These are phyloP conservation scores for Hyphantria cunea DNA, from an alignment of 1,140 invertebrate genomes.

Conservation along the genomic window DNA sequence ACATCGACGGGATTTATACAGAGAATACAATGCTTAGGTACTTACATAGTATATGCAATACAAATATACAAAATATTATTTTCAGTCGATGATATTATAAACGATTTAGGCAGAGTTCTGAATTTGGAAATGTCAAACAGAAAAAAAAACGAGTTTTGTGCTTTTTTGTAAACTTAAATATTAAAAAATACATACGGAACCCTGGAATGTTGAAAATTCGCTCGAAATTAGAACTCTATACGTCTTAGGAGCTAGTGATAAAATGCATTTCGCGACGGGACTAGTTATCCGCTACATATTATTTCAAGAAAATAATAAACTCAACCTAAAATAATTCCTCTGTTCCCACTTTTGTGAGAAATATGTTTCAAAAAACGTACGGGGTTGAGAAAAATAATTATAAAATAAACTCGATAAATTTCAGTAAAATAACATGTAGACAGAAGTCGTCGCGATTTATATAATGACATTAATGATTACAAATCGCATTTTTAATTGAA, in stretches of 20 bases:
- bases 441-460: slow-evolving; percentile 68
- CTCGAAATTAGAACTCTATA: slow-evolving; percentile 51
- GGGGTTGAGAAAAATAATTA: neutral
- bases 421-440: slow-evolving; percentile 64
- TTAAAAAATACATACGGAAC: slow-evolving; percentile 47
- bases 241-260: slow-evolving; percentile 64
- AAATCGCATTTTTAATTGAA: slow-evolving; percentile 28
- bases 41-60: slow-evolving; percentile 38
- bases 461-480: slow-evolving; percentile 41
- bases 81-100: slow-evolving; percentile 55
- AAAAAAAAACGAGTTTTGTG: slow-evolving; percentile 55
- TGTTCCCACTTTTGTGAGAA: neutral
- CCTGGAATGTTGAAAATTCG: slow-evolving; percentile 73
- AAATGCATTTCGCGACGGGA: slow-evolving; percentile 75
- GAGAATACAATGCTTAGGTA: slow-evolving; percentile 3
- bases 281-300: slow-evolving; percentile 66
- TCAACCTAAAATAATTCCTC: neutral
- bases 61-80: slow-evolving; percentile 71
- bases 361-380: neutral
- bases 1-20: slow-evolving; percentile 30
- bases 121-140: slow-evolving; percentile 29
- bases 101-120: slow-evolving; percentile 45
- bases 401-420: slow-evolving; percentile 25
- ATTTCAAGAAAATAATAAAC: slow-evolving; percentile 34
- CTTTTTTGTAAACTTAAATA: slow-evolving; percentile 59